Evolutionary conservation across 2,113 vertebrate species (phyloP).

Genomic region (Plotosus lineatus): DNA sequence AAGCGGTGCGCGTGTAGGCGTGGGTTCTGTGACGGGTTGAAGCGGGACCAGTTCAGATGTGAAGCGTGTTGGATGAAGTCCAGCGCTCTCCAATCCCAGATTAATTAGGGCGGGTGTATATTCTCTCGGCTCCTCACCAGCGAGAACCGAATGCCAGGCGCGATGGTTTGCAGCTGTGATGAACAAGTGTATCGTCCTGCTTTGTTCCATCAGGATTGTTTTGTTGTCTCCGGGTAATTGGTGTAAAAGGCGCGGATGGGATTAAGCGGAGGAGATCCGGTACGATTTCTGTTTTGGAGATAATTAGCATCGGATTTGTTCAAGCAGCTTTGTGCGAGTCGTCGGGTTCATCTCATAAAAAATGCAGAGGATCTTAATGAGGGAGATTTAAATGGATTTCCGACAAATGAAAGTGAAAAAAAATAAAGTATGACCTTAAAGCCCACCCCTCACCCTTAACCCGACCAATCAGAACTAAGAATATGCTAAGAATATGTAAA

Average conservation of each 20-base stretch:
- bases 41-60: too few species aligned
- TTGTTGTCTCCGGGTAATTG: conserved; percentile 39
- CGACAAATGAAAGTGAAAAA: neutral
- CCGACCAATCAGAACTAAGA: neutral
- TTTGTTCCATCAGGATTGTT: conserved; percentile 25
- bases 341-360: neutral
- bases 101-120: conserved; percentile 54
- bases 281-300: conserved; percentile 17
- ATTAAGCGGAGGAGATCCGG: conserved; percentile 13
- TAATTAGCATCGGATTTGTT: conserved; percentile 9
- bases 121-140: conserved; percentile 20
- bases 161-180: conserved; percentile 36
- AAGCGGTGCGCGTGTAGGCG: neutral
- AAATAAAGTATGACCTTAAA: neutral
- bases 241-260: conserved; percentile 31
- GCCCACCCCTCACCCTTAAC: neutral
- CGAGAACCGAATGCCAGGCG: conserved; percentile 41
- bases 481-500: neutral
- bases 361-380: neutral
- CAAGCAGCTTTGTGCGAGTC: conserved; percentile 8
- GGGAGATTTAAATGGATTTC: neutral
- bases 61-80: too few species aligned
- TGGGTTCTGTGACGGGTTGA: neutral
- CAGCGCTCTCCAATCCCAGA: conserved; percentile 26
- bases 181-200: conserved; percentile 29